Evolutionary conservation across 2,797 vertebrate species (phyloP).

Genomic region (Phalloptychus januarius): DNA sequence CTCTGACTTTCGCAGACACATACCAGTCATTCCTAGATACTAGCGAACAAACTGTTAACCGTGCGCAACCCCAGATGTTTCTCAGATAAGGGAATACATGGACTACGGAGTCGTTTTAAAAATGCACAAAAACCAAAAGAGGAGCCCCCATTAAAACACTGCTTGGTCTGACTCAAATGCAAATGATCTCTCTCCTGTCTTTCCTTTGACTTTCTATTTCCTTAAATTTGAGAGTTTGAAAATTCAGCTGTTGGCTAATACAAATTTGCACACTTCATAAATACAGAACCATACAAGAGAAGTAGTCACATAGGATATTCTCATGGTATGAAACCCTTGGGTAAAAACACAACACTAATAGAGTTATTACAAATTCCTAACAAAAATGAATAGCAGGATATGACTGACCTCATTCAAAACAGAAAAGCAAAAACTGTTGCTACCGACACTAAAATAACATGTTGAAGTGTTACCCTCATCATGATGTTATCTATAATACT

Average conservation of each 20-base stretch:
- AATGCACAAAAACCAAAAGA: not conserved
- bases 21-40: slow-evolving; percentile 77
- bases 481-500: not conserved
- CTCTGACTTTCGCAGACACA: slow-evolving; percentile 64
- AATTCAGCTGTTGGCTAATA: not conserved
- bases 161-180: slow-evolving; percentile 1
- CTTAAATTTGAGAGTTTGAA: slow-evolving; percentile 8
- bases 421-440: not conserved
- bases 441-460: not conserved
- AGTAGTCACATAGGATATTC: slow-evolving; percentile 3
- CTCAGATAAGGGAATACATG: slow-evolving; percentile 30
- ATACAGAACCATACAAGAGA: slow-evolving; percentile 11
- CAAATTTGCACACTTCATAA: slow-evolving; percentile 21
- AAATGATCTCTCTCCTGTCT: not conserved
- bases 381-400: not conserved
- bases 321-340: not conserved
- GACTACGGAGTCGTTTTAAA: slow-evolving; percentile 7
- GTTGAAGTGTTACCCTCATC: not conserved
- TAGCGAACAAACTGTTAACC: slow-evolving; percentile 71
- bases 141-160: not conserved
- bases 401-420: not conserved
- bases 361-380: not conserved
- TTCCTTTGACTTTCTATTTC: slow-evolving; percentile 17
- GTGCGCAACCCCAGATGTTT: slow-evolving; percentile 59
- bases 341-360: not conserved